phyloP scores from a whole-genome alignment of 2,888 invertebrate species.

The Osedax frankpressi region DNA sequence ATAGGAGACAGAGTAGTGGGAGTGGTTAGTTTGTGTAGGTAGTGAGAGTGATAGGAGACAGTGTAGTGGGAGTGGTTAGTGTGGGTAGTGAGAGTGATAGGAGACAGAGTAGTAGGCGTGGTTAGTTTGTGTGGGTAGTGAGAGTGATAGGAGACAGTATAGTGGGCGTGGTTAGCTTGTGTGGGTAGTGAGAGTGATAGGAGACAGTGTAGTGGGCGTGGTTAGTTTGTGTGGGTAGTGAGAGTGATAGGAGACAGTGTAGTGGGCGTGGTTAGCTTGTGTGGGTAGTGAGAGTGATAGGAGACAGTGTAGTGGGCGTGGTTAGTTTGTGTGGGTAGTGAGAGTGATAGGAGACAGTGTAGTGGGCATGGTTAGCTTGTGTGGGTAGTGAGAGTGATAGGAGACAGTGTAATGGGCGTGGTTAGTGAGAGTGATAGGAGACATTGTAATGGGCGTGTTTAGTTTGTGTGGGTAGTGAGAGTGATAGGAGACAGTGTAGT shows the following conservation, averaged over 20 bases:
- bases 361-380: neutral
- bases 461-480: neutral
- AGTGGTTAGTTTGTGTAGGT: too few relatives aligned
- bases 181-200: neutral
- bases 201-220: neutral
- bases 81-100: neutral
- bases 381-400: neutral
- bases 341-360: neutral
- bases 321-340: neutral
- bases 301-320: slow-evolving; percentile 5
- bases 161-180: neutral
- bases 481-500: neutral
- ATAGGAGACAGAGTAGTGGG: neutral
- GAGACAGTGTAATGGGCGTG: neutral
- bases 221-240: too few relatives aligned
- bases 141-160: neutral
- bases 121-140: neutral
- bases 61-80: too few relatives aligned
- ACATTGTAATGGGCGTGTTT: too few relatives aligned
- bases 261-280: too few relatives aligned
- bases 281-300: neutral
- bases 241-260: too few relatives aligned
- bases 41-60: too few relatives aligned
- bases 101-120: slow-evolving; percentile 11
- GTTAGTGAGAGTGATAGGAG: too few relatives aligned